Conservation (phyloP, 2,888 invertebrate genomes). For the Amorpha juglandis region DNA sequence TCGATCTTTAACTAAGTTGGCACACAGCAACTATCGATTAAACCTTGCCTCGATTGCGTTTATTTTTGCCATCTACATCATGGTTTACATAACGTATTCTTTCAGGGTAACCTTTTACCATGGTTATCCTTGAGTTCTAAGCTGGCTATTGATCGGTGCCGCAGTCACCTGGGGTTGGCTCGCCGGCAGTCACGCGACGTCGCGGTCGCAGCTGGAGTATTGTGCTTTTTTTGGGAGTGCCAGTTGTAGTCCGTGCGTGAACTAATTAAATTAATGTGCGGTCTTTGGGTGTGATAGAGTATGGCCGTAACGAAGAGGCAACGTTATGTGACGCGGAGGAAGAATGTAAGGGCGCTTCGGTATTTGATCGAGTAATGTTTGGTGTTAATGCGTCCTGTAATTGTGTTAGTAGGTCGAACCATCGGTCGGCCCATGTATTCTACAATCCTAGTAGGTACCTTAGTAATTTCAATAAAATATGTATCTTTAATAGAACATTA, state of each 20-base stretch:
- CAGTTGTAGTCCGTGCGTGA: constrained; percentile 37
- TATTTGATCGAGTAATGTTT: constrained; percentile 3
- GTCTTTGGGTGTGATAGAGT: constrained; percentile 31
- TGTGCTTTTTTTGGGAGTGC: constrained; percentile 58
- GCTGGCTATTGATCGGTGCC: constrained; percentile 62
- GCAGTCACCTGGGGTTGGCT: constrained; percentile 53
- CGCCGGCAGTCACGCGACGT: constrained; percentile 66
- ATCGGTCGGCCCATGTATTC: background rate
- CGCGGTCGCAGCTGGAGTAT: constrained; percentile 52
- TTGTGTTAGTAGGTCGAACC: constrained; percentile 18
- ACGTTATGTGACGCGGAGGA: constrained; percentile 39
- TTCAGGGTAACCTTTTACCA: constrained; percentile 17
- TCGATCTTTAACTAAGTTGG: background rate
- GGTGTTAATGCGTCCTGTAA: background rate
- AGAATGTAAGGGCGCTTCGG: constrained; percentile 43
- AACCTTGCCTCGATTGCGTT: background rate
- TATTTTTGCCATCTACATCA: constrained; percentile 7
- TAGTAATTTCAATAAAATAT: background rate
- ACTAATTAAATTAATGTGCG: constrained; percentile 26
- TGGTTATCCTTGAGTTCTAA: constrained; percentile 26
- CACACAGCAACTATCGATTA: background rate
- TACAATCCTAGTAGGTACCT: too few relatives aligned
- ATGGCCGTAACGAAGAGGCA: constrained; percentile 51
- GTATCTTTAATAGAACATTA: background rate
- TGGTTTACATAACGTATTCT: constrained; percentile 16